phyloP scores from a whole-genome alignment of 1,140 invertebrate species.

The Heliothis subflexa region DNA sequence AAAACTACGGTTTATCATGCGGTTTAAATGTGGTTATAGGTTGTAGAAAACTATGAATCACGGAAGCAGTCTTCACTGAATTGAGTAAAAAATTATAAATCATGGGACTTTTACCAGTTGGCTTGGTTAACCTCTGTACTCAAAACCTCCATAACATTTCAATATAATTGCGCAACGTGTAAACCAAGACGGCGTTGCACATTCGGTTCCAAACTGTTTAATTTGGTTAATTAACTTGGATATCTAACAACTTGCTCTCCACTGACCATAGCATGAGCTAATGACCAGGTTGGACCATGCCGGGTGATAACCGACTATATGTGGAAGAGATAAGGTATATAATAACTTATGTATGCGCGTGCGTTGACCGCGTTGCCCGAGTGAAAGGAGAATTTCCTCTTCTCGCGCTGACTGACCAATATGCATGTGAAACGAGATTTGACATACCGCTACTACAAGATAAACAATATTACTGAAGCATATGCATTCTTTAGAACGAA shows the following conservation, averaged over 20 bases:
- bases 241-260: constrained; percentile 14
- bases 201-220: constrained; percentile 31
- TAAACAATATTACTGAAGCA: constrained; percentile 15
- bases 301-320: neutral
- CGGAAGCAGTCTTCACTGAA: too few species aligned
- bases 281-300: constrained; percentile 1
- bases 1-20: too few species aligned
- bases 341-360: neutral
- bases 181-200: constrained; percentile 17
- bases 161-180: neutral
- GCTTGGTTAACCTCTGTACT: neutral
- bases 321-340: neutral
- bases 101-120: neutral
- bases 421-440: constrained; percentile 33
- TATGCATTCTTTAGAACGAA: neutral
- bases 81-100: neutral
- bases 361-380: constrained; percentile 41
- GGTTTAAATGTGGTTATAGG: too few species aligned
- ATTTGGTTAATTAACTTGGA: constrained; percentile 28
- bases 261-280: constrained; percentile 12
- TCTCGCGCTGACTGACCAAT: constrained; percentile 25
- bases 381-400: constrained; percentile 56
- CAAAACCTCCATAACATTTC: constrained; percentile 6
- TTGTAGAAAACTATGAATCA: too few species aligned
- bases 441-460: constrained; percentile 23